Evolutionary conservation across 2,113 vertebrate species (phyloP), one percentile per base, ranked within the genome.

Genomic region (Coreoperca whiteheadi): DNA sequence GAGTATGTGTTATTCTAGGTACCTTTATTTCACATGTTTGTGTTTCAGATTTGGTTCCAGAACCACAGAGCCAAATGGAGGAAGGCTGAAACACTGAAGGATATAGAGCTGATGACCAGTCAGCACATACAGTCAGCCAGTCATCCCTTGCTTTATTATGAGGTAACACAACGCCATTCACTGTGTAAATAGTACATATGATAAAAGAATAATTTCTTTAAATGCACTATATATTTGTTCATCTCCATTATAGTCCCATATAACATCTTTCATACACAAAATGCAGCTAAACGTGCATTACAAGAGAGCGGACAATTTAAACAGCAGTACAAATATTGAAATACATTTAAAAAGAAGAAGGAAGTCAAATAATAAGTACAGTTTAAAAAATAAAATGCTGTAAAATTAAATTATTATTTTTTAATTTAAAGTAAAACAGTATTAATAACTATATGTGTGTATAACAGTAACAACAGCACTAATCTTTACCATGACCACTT

Each of bases 21-120:
- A 7, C 37, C 34, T 37, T 10, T 41, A 9, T 41, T 16, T 3
- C 2, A 14, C 34, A 0, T 54, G 25, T 66, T 39, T 76, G 43
- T 74, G 51, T 41, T 77, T 32, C 53, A 94, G 93, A 93, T 94
- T 64, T 94, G 93, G 93, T 94, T 94, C 43, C 92, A 94, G 30
- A 93, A 94, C 75, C 93, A 90, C 70, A 75, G 93, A 83, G 93
- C 93, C 41, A 94, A 93, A 56, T 93, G 91, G 93, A 91, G 92
- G 51, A 94, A 94, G 66, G 15, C 73, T 0, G 88, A 94, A 82
- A 92, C 92, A 2, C 48, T 89, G 74, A 92, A 81, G 43, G 91
- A 93, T 11, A 41, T 92, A 5, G 78, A 89, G 30, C 51, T 74
- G 57, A 74, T 88, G 61, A 54, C 25, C 56, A 78, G 77, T 8